A percentile compares a stretch with the other conserved stretches of the same genome.
These are phyloP conservation scores for Drosophila algonquin DNA, from an alignment of 2,888 invertebrate species.

Conservation along the genomic window DNA sequence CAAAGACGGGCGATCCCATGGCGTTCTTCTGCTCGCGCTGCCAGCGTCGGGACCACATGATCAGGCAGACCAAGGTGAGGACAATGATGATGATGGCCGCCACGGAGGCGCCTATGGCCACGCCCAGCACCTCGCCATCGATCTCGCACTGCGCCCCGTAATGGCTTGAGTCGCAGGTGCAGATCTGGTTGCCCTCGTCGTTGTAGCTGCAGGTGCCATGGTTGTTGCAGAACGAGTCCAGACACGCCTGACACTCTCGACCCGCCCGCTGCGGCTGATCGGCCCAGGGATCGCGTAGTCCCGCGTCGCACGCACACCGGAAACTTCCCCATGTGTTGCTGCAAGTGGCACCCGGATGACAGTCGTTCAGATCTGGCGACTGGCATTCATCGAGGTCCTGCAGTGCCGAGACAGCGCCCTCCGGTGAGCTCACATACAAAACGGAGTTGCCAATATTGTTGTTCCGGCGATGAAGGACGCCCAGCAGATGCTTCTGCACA, in stretches of 20 bases:
- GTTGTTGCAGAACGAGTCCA: constrained; percentile 91
- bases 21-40: constrained; percentile 93
- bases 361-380: constrained; percentile 92
- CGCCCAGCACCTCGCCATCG: constrained; percentile 95
- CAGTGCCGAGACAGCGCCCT: constrained; percentile 90
- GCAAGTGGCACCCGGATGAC: constrained; percentile 91
- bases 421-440: constrained; percentile 92
- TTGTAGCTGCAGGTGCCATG: constrained; percentile 92
- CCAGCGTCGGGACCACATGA: constrained; percentile 97
- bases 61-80: constrained; percentile 92
- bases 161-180: constrained; percentile 90
- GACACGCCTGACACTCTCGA: constrained; percentile 91
- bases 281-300: constrained; percentile 90
- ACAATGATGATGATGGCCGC: constrained; percentile 95
- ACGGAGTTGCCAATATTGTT: constrained; percentile 95
- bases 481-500: constrained; percentile 92
- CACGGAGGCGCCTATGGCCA: constrained; percentile 94
- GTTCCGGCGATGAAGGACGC: constrained; percentile 91
- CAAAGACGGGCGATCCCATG: constrained; percentile 93
- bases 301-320: constrained; percentile 89
- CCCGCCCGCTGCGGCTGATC: constrained; percentile 89
- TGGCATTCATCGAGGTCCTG: constrained; percentile 94
- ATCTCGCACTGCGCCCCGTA: constrained; percentile 95
- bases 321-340: constrained; percentile 92
- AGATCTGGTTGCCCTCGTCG: constrained; percentile 85